A percentile compares a stretch with the other conserved stretches of the same genome.
Evolutionary conservation across 2,888 invertebrate species (phyloP).

Genomic region (Pardosa pseudoannulata): DNA sequence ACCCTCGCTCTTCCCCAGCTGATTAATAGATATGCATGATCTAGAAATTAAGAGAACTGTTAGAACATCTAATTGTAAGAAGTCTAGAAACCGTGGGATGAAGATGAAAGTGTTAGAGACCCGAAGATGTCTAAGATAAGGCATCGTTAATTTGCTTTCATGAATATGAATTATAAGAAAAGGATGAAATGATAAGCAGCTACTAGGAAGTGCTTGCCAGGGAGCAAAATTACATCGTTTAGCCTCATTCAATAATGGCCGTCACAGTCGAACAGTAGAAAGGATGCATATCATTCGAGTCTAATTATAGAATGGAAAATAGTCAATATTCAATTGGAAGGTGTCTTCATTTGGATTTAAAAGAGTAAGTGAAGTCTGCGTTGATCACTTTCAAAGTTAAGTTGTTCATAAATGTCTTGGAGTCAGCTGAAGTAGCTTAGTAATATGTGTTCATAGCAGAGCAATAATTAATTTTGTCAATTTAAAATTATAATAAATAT

Average conservation of each 20-base stretch:
- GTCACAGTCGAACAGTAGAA: not conserved
- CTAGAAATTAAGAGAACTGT: constrained; percentile 4
- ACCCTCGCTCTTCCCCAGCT: not conserved
- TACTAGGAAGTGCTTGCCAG: not conserved
- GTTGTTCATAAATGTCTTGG: no score
- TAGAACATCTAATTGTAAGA: not conserved
- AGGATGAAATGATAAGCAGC: not conserved
- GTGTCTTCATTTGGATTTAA: not conserved
- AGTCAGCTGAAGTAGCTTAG: no score
- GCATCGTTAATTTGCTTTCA: not conserved
- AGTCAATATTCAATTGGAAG: not conserved
- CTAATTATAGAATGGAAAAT: constrained; percentile 1
- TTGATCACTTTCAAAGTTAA: no score
- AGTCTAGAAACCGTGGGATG: not conserved
- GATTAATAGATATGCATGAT: not conserved
- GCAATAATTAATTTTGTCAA: no score
- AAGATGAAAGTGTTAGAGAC: not conserved
- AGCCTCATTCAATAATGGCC: not conserved
- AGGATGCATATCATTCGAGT: not conserved
- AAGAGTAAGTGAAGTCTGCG: not conserved
- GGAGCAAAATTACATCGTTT: not conserved
- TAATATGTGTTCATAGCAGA: no score
- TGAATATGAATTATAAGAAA: no score
- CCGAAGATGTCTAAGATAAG: not conserved
- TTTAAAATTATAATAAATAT: no score